Conservation (phyloP, 2,888 invertebrate genomes). For the Limenitis camilla region DNA sequence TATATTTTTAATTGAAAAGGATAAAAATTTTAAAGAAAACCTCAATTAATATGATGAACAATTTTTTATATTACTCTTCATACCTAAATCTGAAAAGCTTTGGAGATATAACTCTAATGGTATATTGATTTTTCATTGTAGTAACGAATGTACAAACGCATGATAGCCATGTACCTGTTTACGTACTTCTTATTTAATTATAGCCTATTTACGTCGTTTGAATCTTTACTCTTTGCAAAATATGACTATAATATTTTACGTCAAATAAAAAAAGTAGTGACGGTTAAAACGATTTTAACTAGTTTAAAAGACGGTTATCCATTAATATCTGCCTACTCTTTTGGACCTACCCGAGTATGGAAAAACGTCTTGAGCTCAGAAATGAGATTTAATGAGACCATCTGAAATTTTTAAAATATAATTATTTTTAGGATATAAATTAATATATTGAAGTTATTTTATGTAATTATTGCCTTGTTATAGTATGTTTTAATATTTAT, state of each 20-base stretch:
- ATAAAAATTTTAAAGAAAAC: background rate
- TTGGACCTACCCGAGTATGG: too few species aligned
- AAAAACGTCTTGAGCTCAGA: too few species aligned
- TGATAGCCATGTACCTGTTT: slow-evolving; percentile 14
- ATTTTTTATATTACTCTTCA: too few species aligned
- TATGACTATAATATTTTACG: background rate
- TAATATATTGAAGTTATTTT: slow-evolving; percentile 3
- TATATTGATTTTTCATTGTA: background rate
- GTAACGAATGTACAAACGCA: slow-evolving; percentile 10
- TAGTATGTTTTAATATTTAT: slow-evolving; percentile 1
- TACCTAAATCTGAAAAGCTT: too few species aligned
- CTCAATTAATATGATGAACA: too few species aligned
- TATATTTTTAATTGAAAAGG: background rate
- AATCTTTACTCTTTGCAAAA: background rate
- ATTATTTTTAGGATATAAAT: background rate
- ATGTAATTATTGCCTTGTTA: background rate
- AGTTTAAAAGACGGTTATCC: too few species aligned
- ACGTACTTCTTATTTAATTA: slow-evolving; percentile 9
- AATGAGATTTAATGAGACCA: too few species aligned
- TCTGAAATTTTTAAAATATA: too few species aligned
- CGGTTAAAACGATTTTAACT: too few species aligned
- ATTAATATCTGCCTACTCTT: too few species aligned
- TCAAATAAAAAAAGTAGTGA: background rate
- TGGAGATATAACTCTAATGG: too few species aligned
- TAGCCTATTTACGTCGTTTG: background rate